Conservation (phyloP, 2,797 vertebrate genomes). For the Sus cebifrons region DNA sequence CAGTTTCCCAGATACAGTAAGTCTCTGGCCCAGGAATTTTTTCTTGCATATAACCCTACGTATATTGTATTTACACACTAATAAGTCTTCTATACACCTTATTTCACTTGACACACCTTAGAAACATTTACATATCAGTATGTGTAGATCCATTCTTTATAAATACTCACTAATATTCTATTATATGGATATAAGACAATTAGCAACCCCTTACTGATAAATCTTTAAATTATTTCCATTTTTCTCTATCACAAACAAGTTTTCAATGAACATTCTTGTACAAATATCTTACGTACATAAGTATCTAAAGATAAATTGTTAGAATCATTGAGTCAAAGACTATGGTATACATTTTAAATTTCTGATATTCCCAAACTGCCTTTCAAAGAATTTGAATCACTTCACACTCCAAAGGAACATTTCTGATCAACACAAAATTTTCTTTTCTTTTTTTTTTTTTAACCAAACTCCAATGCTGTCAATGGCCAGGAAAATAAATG, state of each 20-base stretch:
- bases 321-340: neutral
- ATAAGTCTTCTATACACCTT: neutral
- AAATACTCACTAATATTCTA: constrained; percentile 8
- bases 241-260: constrained; percentile 13
- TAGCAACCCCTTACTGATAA: neutral
- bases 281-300: neutral
- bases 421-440: neutral
- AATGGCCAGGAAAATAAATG: neutral
- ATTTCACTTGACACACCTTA: constrained; percentile 21
- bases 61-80: neutral
- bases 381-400: neutral
- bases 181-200: neutral
- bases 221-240: constrained; percentile 8
- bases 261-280: constrained; percentile 10
- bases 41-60: neutral
- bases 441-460: neutral
- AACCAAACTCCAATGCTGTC: neutral
- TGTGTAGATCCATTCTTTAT: neutral
- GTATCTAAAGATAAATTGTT: neutral
- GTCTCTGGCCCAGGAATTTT: neutral
- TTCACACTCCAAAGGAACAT: neutral
- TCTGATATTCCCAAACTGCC: neutral
- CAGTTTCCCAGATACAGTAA: neutral
- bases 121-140: constrained; percentile 24
- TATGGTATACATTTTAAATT: neutral